Base-by-base conservation (phyloP, 2,888 invertebrate genomes). In the Schizotus pectinicornis region DNA sequence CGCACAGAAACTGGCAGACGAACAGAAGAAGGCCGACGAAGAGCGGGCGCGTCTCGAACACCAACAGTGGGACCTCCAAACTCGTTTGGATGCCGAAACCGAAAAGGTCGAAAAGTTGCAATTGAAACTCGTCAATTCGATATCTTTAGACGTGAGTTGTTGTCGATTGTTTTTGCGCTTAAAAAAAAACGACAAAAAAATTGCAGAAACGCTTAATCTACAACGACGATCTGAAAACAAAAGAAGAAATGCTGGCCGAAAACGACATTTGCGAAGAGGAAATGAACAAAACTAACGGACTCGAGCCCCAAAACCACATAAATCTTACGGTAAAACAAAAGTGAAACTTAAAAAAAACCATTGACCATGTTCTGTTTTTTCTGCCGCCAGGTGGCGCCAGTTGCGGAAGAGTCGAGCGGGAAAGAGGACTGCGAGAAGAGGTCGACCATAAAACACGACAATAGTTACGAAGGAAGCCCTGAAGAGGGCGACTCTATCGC, bases 1-100 rank as follows among this genome's bases (percentile, higher is more conserved):
- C 51, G 74, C 81, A 32, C 81, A 82, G 61, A 82, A 81, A 65
- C 74, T 86, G 59, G 81, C 82, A 58, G 82, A 83, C 52, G 82
- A 83, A 74, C 80, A 83, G 61, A 81, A 81, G 61, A 81, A 82
- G 64, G 79, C 82, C 37, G 80, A 82, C 54, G 77, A 79, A 13
- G 78, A 82, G 39, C 77, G 81, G 63, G 79, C 79, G 56, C 81
- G 83, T 64, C 81, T 84, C 66, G 74, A 84, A 54, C 80, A 79
- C 57, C 76, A 78, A 55, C 70, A 77, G 51, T 73, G 70, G 31
- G 75, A 76, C 52, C 65, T 79, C 41, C 74, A 78, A 60, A 65
- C 69, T 46, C 67, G 65, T 39, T 54, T 74, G 36, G 68, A 72
- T 49, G 56, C 53, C 5, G 66, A 69, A 61, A 53, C 60, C 9